Conservation (phyloP, 2,797 vertebrate species). For the Chrosomus eos region DNA sequence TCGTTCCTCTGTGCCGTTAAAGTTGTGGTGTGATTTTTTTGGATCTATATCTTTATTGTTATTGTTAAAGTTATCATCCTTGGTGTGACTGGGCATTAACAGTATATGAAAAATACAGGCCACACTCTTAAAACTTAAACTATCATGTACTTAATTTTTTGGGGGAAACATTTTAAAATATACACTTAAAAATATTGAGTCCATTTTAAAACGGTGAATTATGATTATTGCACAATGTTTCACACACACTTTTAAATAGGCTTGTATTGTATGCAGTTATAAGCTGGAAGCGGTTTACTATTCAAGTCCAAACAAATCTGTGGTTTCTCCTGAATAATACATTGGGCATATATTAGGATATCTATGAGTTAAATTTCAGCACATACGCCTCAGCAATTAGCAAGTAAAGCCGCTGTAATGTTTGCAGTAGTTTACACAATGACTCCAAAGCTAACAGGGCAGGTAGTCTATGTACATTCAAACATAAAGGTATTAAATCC, state of each 20-base stretch:
- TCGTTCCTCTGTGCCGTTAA: too few species aligned
- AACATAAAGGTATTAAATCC: neutral
- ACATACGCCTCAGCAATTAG: neutral
- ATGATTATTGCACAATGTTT: neutral
- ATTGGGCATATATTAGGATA: neutral
- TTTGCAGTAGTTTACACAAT: constrained; percentile 15
- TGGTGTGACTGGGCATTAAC: neutral
- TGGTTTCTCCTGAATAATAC: neutral
- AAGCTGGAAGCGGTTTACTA: too few species aligned
- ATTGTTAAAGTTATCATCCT: neutral
- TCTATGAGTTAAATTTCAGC: neutral
- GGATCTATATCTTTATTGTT: neutral
- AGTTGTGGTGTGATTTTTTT: too few species aligned
- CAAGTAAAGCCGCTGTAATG: neutral
- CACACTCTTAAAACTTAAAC: too few species aligned
- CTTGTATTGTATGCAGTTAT: neutral
- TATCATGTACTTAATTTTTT: neutral
- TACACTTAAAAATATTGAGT: neutral
- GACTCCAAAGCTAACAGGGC: constrained; percentile 11
- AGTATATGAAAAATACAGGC: too few species aligned
- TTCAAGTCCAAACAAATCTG: too few species aligned
- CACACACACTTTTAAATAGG: neutral
- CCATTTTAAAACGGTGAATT: neutral
- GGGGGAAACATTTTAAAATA: too few species aligned
- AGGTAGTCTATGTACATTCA: neutral